phyloP scores from a whole-genome alignment of 2,888 invertebrate genomes.

The Cephus nigrinus region DNA sequence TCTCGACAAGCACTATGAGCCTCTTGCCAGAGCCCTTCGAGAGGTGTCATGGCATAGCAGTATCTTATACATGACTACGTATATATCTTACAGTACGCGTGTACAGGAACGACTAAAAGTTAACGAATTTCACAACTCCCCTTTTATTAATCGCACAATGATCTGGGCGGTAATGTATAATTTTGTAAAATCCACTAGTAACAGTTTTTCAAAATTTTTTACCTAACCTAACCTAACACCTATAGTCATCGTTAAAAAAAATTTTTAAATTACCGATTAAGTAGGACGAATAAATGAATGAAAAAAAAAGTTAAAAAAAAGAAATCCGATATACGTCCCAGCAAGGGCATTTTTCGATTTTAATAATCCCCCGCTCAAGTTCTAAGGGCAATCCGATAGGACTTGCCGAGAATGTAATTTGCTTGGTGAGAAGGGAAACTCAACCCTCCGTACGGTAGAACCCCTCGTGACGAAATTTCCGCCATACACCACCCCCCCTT shows the following conservation, averaged over 20 bases:
- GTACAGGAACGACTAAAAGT: no score
- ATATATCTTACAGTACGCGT: no score
- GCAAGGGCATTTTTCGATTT: slow-evolving; percentile 9
- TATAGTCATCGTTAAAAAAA: no score
- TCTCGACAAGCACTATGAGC: slow-evolving; percentile 32
- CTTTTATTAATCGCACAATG: no score
- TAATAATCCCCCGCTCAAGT: slow-evolving; percentile 21
- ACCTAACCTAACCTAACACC: no score
- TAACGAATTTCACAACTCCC: no score
- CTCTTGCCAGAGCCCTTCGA: background rate
- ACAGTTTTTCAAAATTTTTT: no score
- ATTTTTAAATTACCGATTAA: background rate
- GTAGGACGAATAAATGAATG: background rate
- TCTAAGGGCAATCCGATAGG: slow-evolving; percentile 37
- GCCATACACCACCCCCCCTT: background rate
- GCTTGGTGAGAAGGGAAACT: slow-evolving; percentile 13
- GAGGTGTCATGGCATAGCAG: background rate
- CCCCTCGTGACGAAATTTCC: slow-evolving; percentile 7
- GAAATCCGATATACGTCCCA: no score
- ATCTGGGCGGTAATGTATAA: no score
- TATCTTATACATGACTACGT: background rate
- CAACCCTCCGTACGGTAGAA: background rate
- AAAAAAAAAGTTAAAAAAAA: no score
- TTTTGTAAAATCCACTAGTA: no score
- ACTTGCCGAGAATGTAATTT: slow-evolving; percentile 35